Percentiles rank a stretch among this genome's conserved stretches.
Evolutionary conservation across 2,797 vertebrate species (phyloP).

Genomic region (Macropus fuliginosus): DNA sequence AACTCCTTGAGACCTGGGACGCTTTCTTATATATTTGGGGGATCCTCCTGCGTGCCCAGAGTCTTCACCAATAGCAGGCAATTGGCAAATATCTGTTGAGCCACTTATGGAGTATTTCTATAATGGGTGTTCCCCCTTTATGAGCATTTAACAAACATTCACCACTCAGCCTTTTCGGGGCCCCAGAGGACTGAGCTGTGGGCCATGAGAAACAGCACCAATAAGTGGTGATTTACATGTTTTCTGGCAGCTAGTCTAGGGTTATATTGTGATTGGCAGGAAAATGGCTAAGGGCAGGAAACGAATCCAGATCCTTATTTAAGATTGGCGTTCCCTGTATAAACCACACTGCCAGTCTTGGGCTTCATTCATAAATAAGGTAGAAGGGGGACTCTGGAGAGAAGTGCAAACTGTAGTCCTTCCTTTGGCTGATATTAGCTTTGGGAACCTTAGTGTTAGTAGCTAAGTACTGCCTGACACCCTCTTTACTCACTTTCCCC

Average conservation of each 20-base stretch:
- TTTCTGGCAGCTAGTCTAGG: neutral
- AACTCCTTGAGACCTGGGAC: neutral
- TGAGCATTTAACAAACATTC: neutral
- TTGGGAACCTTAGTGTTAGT: neutral
- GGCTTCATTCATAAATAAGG: neutral
- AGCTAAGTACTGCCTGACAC: neutral
- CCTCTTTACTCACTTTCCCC: neutral
- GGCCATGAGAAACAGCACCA: neutral
- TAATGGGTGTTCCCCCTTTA: neutral
- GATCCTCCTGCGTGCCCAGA: neutral
- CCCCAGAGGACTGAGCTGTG: neutral
- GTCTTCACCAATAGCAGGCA: neutral
- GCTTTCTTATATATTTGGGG: neutral
- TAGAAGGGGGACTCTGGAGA: neutral
- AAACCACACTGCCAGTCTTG: neutral
- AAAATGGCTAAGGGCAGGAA: neutral
- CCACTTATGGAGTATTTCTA: neutral
- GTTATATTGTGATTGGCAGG: neutral
- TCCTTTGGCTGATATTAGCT: neutral
- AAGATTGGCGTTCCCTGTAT: neutral
- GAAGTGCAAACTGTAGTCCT: neutral
- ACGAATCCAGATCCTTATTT: neutral
- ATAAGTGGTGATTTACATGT: no score
- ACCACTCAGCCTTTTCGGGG: rapidly evolving
- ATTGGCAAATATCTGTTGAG: neutral